Base-by-base conservation (phyloP, 2,113 vertebrate species). In the Poeciliopsis prolifica region DNA sequence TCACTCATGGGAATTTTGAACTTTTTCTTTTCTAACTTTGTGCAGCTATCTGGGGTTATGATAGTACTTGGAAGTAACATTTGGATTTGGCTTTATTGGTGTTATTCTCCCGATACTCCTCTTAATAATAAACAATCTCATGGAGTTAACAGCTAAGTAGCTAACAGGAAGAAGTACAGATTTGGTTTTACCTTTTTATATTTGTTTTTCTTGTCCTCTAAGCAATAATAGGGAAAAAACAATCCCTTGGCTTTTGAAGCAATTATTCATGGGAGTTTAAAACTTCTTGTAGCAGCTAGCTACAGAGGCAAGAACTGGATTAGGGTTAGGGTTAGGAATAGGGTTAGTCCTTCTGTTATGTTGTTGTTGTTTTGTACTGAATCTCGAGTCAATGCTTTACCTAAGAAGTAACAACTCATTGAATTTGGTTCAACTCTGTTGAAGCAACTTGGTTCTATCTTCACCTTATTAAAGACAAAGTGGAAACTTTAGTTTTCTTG, bases 371-470 rank as follows among this genome's bases (percentile, higher is more conserved):
- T 24, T 54, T 35, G 33, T 35, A 35, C 7, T 35, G 7, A 8
- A 19, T 51, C 48, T 15, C 48, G 48, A 51, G 51, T 54, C 51
- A 54, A 24, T 54, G 2, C 22, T 24, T 54, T n/a, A 54, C 22
- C 51, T 24, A 54, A 7, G 51, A 54, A 24, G 51, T 24, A 54
- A 24, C 8, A 24, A n/a, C 22, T 24, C 22, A 58, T n/a, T 15
- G 17, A 48, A 19, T 19, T 48, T 19, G 81, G 69, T 66, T 78
- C 26, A 0, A 31, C 64, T 86, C 79, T 72, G 82, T 58, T 12
- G 66, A 68, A 65, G 72, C 74, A 83, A 61, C 82, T 72, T 67
- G 24, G 81, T 68, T 73, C n/a, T 14, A 14, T 76, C 72, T 79
- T 44, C 26, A 63, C 62, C 77, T 70, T 68, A 74, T 75, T 61